Evolutionary conservation across 2,888 invertebrate genomes (phyloP), one percentile per base, ranked within the genome.

Genomic region (Clepsis dumicolana): DNA sequence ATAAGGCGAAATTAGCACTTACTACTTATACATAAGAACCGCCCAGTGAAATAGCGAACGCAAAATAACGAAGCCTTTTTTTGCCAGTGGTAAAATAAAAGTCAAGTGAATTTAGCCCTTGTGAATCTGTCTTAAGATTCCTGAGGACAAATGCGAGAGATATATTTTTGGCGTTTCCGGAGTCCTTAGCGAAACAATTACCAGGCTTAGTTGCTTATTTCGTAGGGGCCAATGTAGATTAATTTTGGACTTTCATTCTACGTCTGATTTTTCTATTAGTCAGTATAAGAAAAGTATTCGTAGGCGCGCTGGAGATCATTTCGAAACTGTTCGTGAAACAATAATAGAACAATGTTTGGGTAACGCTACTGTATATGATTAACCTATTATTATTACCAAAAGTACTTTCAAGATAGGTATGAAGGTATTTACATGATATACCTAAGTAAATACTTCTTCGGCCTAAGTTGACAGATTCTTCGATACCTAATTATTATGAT

Each of bases 181-280:
- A 59, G 63, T 68, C 57, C 68, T 63, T 64, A 64, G 59, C 50
- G 62, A 63, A 68, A 63, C 63, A 68, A 68, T 68, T 64, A 44
- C 52, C 48, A 59, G 59, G 32, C 63, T 64, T 68, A 53, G 68
- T 64, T 64, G 61, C 56, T 66, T 66, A 66, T 68, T 59, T 35
- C 24, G 35, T 21, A n/a, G 21, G 32, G 59, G 27, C 50, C 57
- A 41, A 52, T 59, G 38, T 24, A 63, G 64, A 68, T 68, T 64
- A 68, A 68, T 64, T 64, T 63, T 64, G 57, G 68, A 14, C n/a
- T 59, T 38, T n/a, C n/a, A n/a, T n/a, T 64, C 59, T 41, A 67
- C 62, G 56, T 67, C 38, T 62, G 62, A 67, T 48, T 56, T 67
- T 56, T 67, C 48, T 61, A 32, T 65, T 53, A 38, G 64, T 38